Evolutionary conservation across 2,113 vertebrate species (phyloP), one percentile per base, ranked within the genome.

Genomic region (Centropus bengalensis): DNA sequence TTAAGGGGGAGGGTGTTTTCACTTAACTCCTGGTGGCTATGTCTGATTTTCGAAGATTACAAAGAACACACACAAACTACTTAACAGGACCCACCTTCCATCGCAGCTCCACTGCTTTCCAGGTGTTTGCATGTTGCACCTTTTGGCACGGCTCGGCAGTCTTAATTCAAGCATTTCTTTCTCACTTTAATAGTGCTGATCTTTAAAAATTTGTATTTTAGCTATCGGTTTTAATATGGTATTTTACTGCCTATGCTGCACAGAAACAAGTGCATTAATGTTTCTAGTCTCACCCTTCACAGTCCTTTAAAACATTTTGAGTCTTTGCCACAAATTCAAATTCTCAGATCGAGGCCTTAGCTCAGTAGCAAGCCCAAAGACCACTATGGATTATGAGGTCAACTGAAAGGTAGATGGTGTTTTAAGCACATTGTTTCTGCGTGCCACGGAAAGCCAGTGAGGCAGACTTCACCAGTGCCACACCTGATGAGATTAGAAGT

Each of bases 401-500:
- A 52, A 6, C 21, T 42, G 77, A 74, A 92, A 84, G 45, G 14
- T 6, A n/a, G 42, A 4, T 33, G 40, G 54, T 73, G 40, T 44
- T 92, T 52, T 82, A 90, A 91, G 80, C 21, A 27, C 14, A 74
- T 71, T 59, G 38, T 74, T 89, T 75, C 79, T 94, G 81, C 75
- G 93, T 91, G 94, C 85, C 18, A 40, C 12, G 20, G 66, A 81
- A 94, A 93, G 94, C 81, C 95, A 91, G 76, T 59, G 54, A 36
- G 75, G 88, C 86, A 85, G 94, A 52, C 69, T 95, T 95, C 58
- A 96, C 89, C 62, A 15, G 33, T 71, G 76, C 74, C 92, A 92
- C 86, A 96, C 95, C 94, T 94, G 92, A 94, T 78, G 83, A 75
- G 33, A 93, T 18, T 95, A 81, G 87, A 92, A 71, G 75, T 88